Conservation (phyloP, 1,140 invertebrate species). For the Papilio machaon region DNA sequence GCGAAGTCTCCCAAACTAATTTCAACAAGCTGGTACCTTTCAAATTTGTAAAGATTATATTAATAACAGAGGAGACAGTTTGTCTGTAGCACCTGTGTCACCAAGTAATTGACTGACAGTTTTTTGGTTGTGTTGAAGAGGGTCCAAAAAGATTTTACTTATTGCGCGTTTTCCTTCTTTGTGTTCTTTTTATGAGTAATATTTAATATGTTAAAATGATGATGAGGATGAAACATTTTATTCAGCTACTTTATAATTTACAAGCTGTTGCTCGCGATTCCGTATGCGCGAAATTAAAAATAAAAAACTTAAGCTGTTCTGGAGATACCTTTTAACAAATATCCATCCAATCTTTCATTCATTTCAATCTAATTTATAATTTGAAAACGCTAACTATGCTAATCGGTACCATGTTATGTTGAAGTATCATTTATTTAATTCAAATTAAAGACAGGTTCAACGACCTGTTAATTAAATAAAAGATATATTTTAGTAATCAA, state of each 20-base stretch:
- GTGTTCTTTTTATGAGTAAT: background rate
- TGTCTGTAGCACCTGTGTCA: slow-evolving; percentile 4
- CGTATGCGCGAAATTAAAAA: no score
- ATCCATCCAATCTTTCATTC: no score
- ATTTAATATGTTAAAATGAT: no score
- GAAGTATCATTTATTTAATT: background rate
- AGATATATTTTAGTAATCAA: background rate
- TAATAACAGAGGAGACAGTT: background rate
- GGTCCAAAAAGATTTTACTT: background rate
- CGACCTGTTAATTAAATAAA: background rate
- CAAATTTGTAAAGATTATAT: slow-evolving; percentile 20
- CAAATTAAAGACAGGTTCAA: background rate
- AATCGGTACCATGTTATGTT: background rate
- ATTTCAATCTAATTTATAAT: no score
- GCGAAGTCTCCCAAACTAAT: slow-evolving; percentile 6
- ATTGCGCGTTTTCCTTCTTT: background rate
- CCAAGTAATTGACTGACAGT: slow-evolving; percentile 7
- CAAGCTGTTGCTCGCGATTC: no score
- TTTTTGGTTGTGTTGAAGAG: slow-evolving; percentile 16
- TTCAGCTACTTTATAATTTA: no score
- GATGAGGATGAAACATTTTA: no score
- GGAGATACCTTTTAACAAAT: no score
- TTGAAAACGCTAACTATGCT: no score
- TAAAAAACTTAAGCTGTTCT: no score
- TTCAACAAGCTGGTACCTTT: slow-evolving; percentile 8